These are phyloP conservation scores for Lamprologus callipterus DNA, from an alignment of 2,113 vertebrate species.

Conservation along the genomic window DNA sequence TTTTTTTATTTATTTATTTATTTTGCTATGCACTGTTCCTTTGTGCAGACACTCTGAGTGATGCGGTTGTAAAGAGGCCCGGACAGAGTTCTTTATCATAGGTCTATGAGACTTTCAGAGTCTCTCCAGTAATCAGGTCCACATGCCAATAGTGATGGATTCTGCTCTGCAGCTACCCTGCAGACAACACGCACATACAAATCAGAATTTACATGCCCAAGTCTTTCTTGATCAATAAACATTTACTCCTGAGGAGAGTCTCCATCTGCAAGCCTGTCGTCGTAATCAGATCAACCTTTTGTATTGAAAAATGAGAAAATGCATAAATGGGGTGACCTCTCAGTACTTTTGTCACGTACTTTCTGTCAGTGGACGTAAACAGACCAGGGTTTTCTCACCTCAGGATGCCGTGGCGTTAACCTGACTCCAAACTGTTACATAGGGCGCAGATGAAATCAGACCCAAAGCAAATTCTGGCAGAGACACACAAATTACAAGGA, in stretches of 20 bases:
- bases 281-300: conserved; percentile 49
- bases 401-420: background rate
- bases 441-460: background rate
- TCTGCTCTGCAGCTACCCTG: conserved; percentile 24
- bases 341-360: background rate
- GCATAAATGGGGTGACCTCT: background rate
- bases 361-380: background rate
- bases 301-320: conserved; percentile 30
- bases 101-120: conserved; percentile 65
- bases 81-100: conserved; percentile 70
- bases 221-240: conserved; percentile 67
- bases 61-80: conserved; percentile 61
- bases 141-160: conserved; percentile 78
- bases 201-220: conserved; percentile 66
- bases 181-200: conserved; percentile 51
- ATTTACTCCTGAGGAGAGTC: conserved; percentile 58
- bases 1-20: background rate
- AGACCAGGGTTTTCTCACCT: background rate
- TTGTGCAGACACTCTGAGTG: conserved; percentile 61
- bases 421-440: background rate
- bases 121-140: conserved; percentile 68
- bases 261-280: conserved; percentile 17
- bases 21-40: conserved; percentile 16
- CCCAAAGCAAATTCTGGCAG: background rate
- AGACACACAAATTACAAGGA: background rate